Conservation (phyloP, 2,888 invertebrate species). For the Carcina quercana region DNA sequence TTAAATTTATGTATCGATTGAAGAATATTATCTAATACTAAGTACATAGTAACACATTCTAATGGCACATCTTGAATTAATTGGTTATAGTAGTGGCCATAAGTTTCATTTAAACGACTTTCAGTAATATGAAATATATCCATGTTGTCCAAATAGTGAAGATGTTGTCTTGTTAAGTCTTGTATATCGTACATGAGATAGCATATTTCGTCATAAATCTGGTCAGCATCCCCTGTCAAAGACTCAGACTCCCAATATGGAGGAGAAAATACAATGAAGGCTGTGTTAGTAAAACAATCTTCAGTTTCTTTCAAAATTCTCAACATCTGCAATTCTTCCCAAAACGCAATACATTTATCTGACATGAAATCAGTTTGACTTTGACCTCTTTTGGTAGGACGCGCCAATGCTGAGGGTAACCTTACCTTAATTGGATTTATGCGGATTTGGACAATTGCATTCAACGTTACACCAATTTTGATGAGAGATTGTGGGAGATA, state of each 20-base stretch:
- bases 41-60: conserved; percentile 50
- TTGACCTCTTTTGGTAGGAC: conserved; percentile 49
- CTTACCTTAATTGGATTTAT: conserved; percentile 34
- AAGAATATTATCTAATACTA: conserved; percentile 47
- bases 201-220: conserved; percentile 68
- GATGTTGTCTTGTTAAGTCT: conserved; percentile 64
- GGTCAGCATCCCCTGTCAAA: conserved; percentile 43
- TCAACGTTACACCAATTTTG: conserved; percentile 51
- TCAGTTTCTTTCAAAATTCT: conserved; percentile 39
- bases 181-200: conserved; percentile 69
- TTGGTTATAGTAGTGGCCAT: conserved; percentile 28
- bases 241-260: conserved; percentile 45
- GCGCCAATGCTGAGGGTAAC: conserved; percentile 40
- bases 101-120: conserved; percentile 21
- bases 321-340: conserved; percentile 49
- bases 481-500: conserved; percentile 38
- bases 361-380: conserved; percentile 48
- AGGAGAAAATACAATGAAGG: conserved; percentile 55
- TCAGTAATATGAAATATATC: conserved; percentile 43
- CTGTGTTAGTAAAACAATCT: conserved; percentile 50
- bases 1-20: conserved; percentile 33
- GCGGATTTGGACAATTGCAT: conserved; percentile 54
- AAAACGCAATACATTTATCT: conserved; percentile 44
- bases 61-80: conserved; percentile 39
- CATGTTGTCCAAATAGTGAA: conserved; percentile 61